Percentiles rank a stretch among this genome's conserved stretches.
These are phyloP conservation scores for Prietella phreatophila DNA, from an alignment of 2,113 vertebrate species.

Conservation along the genomic window DNA sequence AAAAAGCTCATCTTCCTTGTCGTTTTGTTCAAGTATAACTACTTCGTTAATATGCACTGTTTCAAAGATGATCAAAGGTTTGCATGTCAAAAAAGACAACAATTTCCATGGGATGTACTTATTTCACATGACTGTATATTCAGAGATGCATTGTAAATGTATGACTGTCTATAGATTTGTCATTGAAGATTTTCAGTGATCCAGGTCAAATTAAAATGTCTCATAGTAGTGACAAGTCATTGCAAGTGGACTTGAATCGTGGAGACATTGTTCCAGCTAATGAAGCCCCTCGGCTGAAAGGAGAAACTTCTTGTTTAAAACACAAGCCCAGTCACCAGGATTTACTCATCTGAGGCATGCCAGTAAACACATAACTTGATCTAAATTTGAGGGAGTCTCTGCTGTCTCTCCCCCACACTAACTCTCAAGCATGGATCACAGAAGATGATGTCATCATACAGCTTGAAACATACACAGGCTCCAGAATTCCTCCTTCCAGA, in stretches of 20 bases:
- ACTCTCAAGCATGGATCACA: background rate
- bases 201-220: background rate
- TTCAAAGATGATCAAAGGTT: no score
- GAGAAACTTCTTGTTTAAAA: background rate
- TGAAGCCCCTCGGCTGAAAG: background rate
- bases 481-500: background rate
- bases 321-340: background rate
- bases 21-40: no score
- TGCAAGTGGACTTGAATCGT: background rate
- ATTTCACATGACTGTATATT: no score
- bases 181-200: background rate
- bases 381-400: background rate
- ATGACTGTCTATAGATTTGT: background rate
- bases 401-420: background rate
- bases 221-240: background rate
- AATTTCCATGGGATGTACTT: no score
- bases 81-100: no score
- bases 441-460: conserved; percentile 9
- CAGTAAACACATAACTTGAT: background rate
- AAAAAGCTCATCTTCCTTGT: no score
- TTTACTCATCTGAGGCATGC: background rate
- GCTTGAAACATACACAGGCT: conserved; percentile 18
- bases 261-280: background rate
- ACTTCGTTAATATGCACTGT: no score
- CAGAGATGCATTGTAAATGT: background rate